These are phyloP conservation scores for Gambelia wislizenii DNA, from an alignment of 2,797 vertebrate genomes.

Conservation along the genomic window DNA sequence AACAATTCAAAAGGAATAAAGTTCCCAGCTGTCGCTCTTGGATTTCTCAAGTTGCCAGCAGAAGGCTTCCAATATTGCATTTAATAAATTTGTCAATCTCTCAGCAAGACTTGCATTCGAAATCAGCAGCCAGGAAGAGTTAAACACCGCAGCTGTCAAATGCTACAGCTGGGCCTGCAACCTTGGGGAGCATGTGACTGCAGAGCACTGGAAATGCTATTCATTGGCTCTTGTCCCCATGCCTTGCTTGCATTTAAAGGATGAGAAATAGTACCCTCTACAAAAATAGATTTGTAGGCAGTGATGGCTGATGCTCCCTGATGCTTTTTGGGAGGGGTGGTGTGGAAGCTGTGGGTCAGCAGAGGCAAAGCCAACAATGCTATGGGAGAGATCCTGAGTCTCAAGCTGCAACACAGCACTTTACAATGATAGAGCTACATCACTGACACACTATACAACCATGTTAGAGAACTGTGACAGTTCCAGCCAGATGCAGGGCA, in stretches of 20 bases:
- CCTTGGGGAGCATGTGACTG: neutral
- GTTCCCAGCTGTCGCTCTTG: constrained; percentile 7
- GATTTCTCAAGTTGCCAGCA: constrained; percentile 15
- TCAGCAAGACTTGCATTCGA: constrained; percentile 6
- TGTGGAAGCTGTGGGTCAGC: too few relatives aligned
- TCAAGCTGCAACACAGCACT: too few relatives aligned
- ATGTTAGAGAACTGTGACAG: too few relatives aligned
- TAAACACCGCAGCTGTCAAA: neutral
- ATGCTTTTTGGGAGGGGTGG: too few relatives aligned
- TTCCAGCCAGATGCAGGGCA: too few relatives aligned
- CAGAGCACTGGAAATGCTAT: neutral
- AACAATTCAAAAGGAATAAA: neutral
- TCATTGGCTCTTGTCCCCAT: neutral
- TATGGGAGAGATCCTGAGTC: too few relatives aligned
- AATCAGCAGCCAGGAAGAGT: constrained; percentile 1
- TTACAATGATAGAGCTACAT: too few relatives aligned
- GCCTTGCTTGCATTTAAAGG: neutral
- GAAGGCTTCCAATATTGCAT: constrained; percentile 26
- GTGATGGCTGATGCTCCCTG: neutral
- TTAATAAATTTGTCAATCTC: constrained; percentile 5
- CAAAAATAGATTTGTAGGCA: neutral
- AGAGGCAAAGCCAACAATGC: too few relatives aligned
- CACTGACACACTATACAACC: too few relatives aligned
- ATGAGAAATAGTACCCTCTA: neutral
- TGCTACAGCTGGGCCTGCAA: neutral